Evolutionary conservation across 2,113 vertebrate genomes (phyloP), one percentile per base, ranked within the genome.

Genomic region (Microtus montanus): DNA sequence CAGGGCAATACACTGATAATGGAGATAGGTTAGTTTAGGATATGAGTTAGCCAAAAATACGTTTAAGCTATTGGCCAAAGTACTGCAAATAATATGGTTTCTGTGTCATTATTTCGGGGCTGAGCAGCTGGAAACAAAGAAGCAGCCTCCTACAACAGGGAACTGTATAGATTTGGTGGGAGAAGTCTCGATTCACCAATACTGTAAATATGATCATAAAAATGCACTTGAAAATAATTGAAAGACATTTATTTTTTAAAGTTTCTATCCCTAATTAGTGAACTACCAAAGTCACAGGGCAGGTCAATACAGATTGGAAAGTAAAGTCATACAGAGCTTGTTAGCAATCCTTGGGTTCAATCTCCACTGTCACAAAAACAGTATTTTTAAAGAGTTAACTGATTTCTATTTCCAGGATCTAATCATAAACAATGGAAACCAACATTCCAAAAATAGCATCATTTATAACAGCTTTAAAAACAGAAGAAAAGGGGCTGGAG

Each of bases 381-480:
- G 12, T 20, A 87, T 35, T 85, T 49, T 54, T 73, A 28, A 63
- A 90, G 91, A 94, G 73, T 30, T 64, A 92, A 93, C 0, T 77
- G 70, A 84, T 52, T 88, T 91, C 73, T 64, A 90, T 49, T 87
- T 87, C 49, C 71, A 87, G 35, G 41, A 66, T 30, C 33, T 61
- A 90, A 24, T 68, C 61, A 78, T 49, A 82, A 93, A 73, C 66
- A 89, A n/a, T 2, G 38, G 9, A 24, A 92, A 87, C 4, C 38
- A 87, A 83, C 49, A 90, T 74, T 52, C 68, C 26, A 44, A 92
- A 92, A 90, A 52, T 14, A 84, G 68, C 38, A 93, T 38, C 26
- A 85, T 70, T 89, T 68, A 91, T 35, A 79, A 75, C 38, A 92
- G 35, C 20, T 88, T 47, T 80, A 91, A 61, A 82, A 83, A 52